These are phyloP conservation scores for Perognathus longimembris DNA, from an alignment of 2,113 vertebrate genomes.

Conservation along the genomic window DNA sequence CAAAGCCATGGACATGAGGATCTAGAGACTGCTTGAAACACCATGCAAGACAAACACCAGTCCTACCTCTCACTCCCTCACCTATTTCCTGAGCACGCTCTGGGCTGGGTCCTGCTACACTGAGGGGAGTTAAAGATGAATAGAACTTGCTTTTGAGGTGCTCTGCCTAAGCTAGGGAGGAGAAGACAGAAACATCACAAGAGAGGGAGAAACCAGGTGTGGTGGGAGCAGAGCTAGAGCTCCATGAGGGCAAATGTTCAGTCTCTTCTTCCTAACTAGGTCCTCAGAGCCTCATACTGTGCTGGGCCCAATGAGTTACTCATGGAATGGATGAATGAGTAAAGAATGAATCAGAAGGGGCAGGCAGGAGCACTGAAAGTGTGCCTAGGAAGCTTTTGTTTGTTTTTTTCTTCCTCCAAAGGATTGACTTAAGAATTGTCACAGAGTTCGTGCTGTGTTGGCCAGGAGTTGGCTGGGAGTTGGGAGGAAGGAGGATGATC, in stretches of 20 bases:
- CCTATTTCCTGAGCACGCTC: not conserved
- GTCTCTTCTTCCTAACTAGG: not conserved
- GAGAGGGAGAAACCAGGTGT: too few relatives aligned
- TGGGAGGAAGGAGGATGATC: not conserved
- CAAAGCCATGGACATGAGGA: not conserved
- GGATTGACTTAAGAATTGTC: not conserved
- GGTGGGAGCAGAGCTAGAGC: not conserved
- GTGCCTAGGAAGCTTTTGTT: not conserved
- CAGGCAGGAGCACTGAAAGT: not conserved
- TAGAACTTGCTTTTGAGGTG: not conserved
- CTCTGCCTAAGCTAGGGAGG: not conserved
- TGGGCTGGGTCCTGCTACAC: not conserved
- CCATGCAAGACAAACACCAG: not conserved
- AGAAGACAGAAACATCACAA: not conserved
- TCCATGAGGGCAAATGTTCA: rapidly evolving
- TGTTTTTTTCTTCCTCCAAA: not conserved
- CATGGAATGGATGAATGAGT: not conserved
- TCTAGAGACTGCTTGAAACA: not conserved
- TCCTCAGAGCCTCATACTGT: not conserved
- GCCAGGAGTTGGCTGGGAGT: too few relatives aligned
- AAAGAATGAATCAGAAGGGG: not conserved
- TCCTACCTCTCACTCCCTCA: not conserved
- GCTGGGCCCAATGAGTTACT: not conserved
- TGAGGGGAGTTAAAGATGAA: not conserved
- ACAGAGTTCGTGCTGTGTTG: not conserved